Evolutionary conservation across 2,888 invertebrate species (phyloP).

Genomic region (Melipona bicolor): DNA sequence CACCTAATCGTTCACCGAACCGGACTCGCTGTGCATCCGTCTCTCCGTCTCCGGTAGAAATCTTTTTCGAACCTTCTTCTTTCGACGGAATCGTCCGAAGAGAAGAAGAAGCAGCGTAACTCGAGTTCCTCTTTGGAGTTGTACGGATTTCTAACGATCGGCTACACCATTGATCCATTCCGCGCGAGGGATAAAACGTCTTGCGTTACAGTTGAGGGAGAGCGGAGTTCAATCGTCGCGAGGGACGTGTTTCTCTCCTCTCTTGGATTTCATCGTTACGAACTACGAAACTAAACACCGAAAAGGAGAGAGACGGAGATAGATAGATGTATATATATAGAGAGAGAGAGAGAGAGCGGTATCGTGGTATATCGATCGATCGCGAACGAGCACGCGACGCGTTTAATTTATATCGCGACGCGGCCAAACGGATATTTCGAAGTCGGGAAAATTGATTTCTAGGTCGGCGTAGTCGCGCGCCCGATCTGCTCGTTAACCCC

Average conservation of each 20-base stretch:
- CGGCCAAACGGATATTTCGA: constrained; percentile 14
- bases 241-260: neutral
- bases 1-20: constrained; percentile 75
- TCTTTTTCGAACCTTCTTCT: constrained; percentile 33
- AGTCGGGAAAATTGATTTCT: constrained; percentile 44
- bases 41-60: constrained; percentile 10
- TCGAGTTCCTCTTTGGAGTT: constrained; percentile 34
- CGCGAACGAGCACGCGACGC: constrained; percentile 1
- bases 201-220: neutral
- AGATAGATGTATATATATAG: too few relatives aligned
- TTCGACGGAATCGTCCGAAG: neutral
- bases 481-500: constrained; percentile 39
- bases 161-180: neutral
- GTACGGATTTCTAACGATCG: constrained; percentile 39
- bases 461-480: constrained; percentile 26
- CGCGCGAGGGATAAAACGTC: neutral
- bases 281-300: constrained; percentile 6
- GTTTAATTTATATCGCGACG: constrained; percentile 34
- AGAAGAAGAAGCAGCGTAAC: neutral
- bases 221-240: neutral
- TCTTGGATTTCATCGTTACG: neutral
- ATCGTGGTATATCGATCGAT: constrained; percentile 9
- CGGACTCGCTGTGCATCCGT: constrained; percentile 24
- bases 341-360: neutral
- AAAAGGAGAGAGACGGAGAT: neutral